Evolutionary conservation across 2,888 invertebrate genomes (phyloP).

Genomic region (Serripes groenlandicus): DNA sequence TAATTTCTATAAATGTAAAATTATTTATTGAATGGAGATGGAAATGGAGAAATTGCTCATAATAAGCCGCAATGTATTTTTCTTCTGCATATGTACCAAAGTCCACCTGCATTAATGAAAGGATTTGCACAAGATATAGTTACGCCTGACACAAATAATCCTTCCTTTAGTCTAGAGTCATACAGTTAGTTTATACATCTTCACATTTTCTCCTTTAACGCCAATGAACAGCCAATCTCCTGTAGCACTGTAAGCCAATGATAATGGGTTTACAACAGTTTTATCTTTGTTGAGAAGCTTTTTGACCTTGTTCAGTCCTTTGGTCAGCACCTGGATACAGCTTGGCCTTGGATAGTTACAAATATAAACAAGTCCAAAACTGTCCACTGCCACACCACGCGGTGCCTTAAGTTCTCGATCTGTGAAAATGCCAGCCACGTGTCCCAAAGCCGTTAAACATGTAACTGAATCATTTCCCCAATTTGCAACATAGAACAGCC

Average conservation of each 20-base stretch:
- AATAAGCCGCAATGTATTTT: no score
- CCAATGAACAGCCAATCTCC: conserved; percentile 16
- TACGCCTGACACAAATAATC: no score
- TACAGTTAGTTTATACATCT: conserved; percentile 17
- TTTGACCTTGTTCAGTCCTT: conserved; percentile 19
- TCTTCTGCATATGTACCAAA: no score
- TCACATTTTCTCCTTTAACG: conserved; percentile 1
- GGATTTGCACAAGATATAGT: no score
- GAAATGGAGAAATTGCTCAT: no score
- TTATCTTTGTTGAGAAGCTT: conserved; percentile 15
- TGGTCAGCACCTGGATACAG: conserved; percentile 17
- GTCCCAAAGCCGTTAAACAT: conserved; percentile 14
- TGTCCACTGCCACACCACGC: conserved; percentile 15
- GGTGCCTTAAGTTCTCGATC: conserved; percentile 15
- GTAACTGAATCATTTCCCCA: conserved; percentile 12
- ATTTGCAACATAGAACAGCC: conserved; percentile 8
- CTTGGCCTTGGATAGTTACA: conserved; percentile 13
- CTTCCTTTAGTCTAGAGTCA: no score
- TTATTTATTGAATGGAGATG: no score
- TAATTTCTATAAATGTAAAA: no score
- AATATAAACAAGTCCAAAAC: conserved; percentile 12
- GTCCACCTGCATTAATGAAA: no score
- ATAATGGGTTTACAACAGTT: not conserved
- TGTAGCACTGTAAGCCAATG: not conserved
- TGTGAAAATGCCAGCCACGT: conserved; percentile 14